Base-by-base conservation (phyloP, 64 coral and sea anemone species). In the Montipora sp. region DNA sequence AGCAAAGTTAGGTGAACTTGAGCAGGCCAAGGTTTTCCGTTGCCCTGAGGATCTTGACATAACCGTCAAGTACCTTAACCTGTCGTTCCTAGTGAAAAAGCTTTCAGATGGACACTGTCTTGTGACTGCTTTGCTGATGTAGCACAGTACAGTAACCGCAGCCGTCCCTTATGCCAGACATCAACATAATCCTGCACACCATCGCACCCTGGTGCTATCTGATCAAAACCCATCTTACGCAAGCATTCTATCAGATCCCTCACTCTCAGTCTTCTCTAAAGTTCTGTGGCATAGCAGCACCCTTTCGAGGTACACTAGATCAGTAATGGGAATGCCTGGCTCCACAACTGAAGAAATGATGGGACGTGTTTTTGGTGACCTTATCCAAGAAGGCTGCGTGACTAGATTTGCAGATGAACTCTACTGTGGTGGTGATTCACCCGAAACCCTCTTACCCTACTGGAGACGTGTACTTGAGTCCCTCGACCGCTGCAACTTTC, bases 281-380 rank as follows among this genome's bases (percentile, higher is more conserved):
- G 77, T 94, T 83, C 77, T 89, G 92, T 20, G 77, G 92, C 24
- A 67, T 82, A 51, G 77, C 92, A 16, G 89, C 85, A 23, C 77
- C 85, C 16, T 89, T 94, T 63, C 55, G 76, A 12, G 86, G 5
- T 93, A 93, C 73, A 48, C 11, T 0, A 78, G 91, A 60, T 88
- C 83, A 45, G 83, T 83, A 21, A 88, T 93, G 91, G 91, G 91
- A 3, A 91, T 91, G 61, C 65, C 89, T 45, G 89, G 89, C 3
- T 91, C 79, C 3, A 63, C 82, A 48, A 88, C 91, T 4, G 83
- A 93, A 78, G 91, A 93, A 80, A 47, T 93, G 36, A 93, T 88
- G 91, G 87, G 83, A 36, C 82, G 75, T 12, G 83, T 87, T 69
- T 75, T 93, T 19, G 83, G 83, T 19, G 82, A 87, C 59, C 19